phyloP scores from a whole-genome alignment of 2,797 vertebrate genomes.

The Helicolenus hilgendorfi region DNA sequence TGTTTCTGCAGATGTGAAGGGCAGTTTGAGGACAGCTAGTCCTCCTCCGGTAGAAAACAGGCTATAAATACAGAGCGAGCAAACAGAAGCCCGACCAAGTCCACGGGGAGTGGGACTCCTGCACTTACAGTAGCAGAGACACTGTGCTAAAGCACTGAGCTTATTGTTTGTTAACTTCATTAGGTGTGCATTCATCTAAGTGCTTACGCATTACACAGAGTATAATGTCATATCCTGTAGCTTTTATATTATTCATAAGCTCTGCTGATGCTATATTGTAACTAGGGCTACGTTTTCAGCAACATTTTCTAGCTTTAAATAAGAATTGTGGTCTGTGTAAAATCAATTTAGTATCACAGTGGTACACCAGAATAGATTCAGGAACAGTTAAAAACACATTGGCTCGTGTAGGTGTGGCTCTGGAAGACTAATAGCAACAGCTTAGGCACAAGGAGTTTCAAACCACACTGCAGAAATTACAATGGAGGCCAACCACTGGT shows the following conservation, averaged over 20 bases:
- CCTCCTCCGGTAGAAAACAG: conserved; percentile 59
- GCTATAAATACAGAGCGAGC: conserved; percentile 83
- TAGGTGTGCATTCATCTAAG: conserved; percentile 25
- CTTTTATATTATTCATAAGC: conserved; percentile 43
- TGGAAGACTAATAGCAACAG: conserved; percentile 65
- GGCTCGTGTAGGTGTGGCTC: conserved; percentile 33
- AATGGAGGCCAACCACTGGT: conserved; percentile 70
- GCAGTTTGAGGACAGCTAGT: conserved; percentile 81
- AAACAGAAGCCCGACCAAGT: conserved; percentile 64
- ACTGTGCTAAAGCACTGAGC: conserved; percentile 32
- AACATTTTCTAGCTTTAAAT: neutral
- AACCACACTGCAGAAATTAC: conserved; percentile 64
- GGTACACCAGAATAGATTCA: conserved; percentile 10
- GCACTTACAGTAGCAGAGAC: conserved; percentile 63
- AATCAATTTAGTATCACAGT: conserved; percentile 31
- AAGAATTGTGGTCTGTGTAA: neutral
- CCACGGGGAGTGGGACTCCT: conserved; percentile 68
- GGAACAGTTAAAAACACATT: conserved; percentile 44
- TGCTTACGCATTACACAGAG: neutral
- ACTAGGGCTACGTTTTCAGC: neutral
- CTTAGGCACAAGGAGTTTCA: conserved; percentile 49
- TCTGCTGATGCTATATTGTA: neutral
- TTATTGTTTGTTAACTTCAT: conserved; percentile 43
- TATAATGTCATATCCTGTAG: conserved; percentile 24
- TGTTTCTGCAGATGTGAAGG: conserved; percentile 80